Conservation (phyloP, 2,113 vertebrate genomes). For the Amphiprion ocellaris region DNA sequence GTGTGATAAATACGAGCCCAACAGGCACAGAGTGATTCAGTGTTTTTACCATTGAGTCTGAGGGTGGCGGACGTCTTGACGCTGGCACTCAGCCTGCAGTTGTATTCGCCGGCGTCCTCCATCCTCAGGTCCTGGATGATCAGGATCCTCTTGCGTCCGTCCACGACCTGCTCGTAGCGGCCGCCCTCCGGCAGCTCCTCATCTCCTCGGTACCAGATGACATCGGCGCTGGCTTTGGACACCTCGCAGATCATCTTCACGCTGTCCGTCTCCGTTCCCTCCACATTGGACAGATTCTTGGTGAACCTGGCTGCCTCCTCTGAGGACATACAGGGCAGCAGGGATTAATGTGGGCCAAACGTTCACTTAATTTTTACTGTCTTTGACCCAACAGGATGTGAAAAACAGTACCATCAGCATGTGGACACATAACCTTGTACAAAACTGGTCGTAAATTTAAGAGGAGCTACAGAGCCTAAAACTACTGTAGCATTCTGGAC, state of each 20-base stretch:
- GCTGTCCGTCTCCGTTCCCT: slow-evolving; percentile 94
- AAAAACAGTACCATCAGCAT: too few species aligned
- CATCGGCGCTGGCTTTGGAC: slow-evolving; percentile 92
- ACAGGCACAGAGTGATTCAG: not conserved
- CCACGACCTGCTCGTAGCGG: slow-evolving; percentile 91
- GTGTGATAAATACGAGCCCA: too few species aligned
- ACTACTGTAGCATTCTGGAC: too few species aligned
- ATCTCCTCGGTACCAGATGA: slow-evolving; percentile 94
- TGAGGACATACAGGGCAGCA: slow-evolving; percentile 70
- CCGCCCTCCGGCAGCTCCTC: slow-evolving; percentile 94
- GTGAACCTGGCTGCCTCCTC: slow-evolving; percentile 97
- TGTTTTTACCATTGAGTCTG: slow-evolving; percentile 89
- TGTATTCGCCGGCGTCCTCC: slow-evolving; percentile 91
- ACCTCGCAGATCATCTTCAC: slow-evolving; percentile 96
- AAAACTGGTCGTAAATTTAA: too few species aligned
- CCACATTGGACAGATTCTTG: slow-evolving; percentile 94
- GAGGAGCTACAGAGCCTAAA: too few species aligned
- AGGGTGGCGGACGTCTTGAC: slow-evolving; percentile 89
- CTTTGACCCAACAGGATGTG: too few species aligned
- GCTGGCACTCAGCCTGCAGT: slow-evolving; percentile 88
- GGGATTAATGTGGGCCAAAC: too few species aligned
- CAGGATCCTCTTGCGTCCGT: slow-evolving; percentile 93
- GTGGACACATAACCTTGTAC: too few species aligned
- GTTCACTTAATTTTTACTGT: too few species aligned
- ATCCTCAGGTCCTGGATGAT: slow-evolving; percentile 90